Evolutionary conservation across 92 coral and sea anemone species (phyloP), one percentile per base, ranked within the genome.

Genomic region (Pocillopora grandis): DNA sequence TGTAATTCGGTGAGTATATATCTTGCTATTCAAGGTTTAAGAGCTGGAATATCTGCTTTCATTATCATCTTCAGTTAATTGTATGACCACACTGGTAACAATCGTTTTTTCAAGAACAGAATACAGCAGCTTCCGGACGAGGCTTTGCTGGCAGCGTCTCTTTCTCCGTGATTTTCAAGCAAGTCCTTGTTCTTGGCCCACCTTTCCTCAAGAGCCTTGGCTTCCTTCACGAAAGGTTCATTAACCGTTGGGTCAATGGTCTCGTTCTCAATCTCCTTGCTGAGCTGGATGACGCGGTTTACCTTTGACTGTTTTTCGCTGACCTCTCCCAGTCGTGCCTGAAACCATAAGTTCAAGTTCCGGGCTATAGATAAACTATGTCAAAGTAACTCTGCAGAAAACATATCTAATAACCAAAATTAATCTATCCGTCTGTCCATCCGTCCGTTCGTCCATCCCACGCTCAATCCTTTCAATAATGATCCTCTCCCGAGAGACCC

Each of bases 171-270:
- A n/a, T 78, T 83, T 48, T 83, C 88, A 10, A 90, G 27, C 88
- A 77, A 73, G 9, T 81, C 84, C 69, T 67, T 89, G 70, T 75
- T 17, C 17, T 90, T 86, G 18, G 65, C 42, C 93, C 93, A 90
- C 33, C 90, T 80, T 48, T 62, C 82, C 31, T 73, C 75, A 66
- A 90, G 61, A 9, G 76, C 78, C 0, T 66, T 62, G 15, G 89
- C 75, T 71, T 82, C 78, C 63, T 90, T 87, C 9, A 82, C 71
- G 68, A 87, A 65, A 4, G 81, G 79, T 52, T 83, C 81, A 23
- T 83, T 72, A 10, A 66, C n/a, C 9, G 68, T 80, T 36, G 84
- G 84, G 78, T 90, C 86, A n/a, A 78, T 15, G 18, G 84, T 72
- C 55, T 87, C 88, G 58, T 72, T 90, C 52, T 52, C 79, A 18